Percentiles rank a stretch among this genome's conserved stretches.
phyloP scores from a whole-genome alignment of 2,888 invertebrate species.

The Rotaria macrura region DNA sequence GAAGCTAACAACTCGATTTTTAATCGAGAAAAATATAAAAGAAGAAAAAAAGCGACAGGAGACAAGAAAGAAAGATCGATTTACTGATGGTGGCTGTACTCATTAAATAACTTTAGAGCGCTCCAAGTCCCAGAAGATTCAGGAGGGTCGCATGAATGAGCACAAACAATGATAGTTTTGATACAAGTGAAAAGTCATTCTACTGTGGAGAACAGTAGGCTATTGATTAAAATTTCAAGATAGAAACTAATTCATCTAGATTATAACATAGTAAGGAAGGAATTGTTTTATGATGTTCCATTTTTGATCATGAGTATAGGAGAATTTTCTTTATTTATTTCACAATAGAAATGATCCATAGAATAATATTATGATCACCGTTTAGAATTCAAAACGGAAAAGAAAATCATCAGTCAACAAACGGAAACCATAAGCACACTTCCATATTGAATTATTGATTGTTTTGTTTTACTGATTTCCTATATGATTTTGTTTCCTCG shows the following conservation, averaged over 20 bases:
- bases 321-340: neutral
- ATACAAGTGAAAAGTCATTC: neutral
- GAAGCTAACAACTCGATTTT: neutral
- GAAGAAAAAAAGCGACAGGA: neutral
- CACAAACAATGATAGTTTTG: neutral
- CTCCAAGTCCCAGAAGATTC: neutral
- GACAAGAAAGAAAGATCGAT: neutral
- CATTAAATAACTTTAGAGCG: neutral
- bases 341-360: neutral
- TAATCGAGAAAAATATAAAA: neutral
- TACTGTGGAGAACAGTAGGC: neutral
- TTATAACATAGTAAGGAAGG: no score
- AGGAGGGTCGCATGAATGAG: neutral
- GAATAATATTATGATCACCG: neutral
- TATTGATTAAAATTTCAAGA: neutral
- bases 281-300: no score
- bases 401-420: neutral
- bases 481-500: neutral
- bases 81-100: neutral
- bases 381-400: neutral
- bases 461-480: neutral
- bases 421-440: neutral
- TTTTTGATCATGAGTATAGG: neutral
- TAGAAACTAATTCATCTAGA: neutral
- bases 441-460: neutral